These are phyloP conservation scores for Dioctria rufipes DNA, from an alignment of 2,888 invertebrate species.

Conservation along the genomic window DNA sequence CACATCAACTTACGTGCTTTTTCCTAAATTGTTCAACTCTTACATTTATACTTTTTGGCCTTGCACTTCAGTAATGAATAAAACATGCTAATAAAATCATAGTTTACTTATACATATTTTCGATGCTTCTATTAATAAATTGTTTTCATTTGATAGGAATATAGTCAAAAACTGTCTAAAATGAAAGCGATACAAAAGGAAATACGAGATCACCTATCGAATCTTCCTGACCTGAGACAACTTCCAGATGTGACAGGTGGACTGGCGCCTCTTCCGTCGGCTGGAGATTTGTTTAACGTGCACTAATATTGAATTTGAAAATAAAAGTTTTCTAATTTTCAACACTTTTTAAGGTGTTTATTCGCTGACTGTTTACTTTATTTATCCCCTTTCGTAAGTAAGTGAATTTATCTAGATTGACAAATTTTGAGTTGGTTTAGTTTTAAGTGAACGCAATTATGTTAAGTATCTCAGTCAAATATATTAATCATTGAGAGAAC, in stretches of 20 bases:
- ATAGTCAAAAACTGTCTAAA: slow-evolving; percentile 90
- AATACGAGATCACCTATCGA: slow-evolving; percentile 93
- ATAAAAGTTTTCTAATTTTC: neutral
- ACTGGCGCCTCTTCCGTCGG: slow-evolving; percentile 93
- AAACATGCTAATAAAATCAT: neutral
- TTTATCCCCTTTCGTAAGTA: neutral
- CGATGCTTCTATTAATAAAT: neutral
- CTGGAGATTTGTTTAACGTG: slow-evolving; percentile 92
- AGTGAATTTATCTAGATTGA: neutral
- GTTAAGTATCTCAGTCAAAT: too few species aligned
- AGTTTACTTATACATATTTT: neutral
- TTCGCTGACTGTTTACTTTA: neutral
- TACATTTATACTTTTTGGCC: too few species aligned
- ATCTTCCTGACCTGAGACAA: slow-evolving; percentile 92
- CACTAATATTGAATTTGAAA: slow-evolving; percentile 65
- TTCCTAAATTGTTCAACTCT: too few species aligned
- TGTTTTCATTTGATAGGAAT: slow-evolving; percentile 80
- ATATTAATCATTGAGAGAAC: too few species aligned
- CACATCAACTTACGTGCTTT: too few species aligned
- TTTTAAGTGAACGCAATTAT: too few species aligned
- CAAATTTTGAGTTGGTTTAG: neutral
- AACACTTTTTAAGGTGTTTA: neutral
- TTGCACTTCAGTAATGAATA: too few species aligned
- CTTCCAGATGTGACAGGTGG: slow-evolving; percentile 94
- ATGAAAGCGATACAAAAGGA: slow-evolving; percentile 89